These are phyloP conservation scores for Seriola quinqueradiata DNA, from an alignment of 2,113 vertebrate species.

Conservation along the genomic window DNA sequence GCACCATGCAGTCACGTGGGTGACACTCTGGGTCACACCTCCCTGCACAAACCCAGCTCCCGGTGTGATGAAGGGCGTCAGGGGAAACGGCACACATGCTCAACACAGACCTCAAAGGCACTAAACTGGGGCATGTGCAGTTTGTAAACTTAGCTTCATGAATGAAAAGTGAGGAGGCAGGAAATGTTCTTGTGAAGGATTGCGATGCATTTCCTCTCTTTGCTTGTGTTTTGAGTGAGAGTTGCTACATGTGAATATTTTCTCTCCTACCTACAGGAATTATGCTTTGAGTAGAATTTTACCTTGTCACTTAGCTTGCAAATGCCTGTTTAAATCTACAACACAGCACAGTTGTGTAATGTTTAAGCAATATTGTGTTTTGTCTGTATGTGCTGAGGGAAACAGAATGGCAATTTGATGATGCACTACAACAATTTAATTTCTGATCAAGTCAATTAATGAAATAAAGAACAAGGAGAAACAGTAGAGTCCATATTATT, in stretches of 20 bases:
- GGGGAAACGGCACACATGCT: constrained; percentile 64
- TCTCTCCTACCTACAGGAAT: background rate
- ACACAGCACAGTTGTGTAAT: background rate
- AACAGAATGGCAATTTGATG: constrained; percentile 26
- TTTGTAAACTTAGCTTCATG: constrained; percentile 53
- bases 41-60: constrained; percentile 48
- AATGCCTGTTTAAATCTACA: constrained; percentile 34
- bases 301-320: constrained; percentile 12
- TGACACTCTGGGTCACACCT: constrained; percentile 69
- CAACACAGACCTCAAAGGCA: constrained; percentile 64
- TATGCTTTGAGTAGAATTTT: constrained; percentile 9
- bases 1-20: constrained; percentile 54
- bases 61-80: constrained; percentile 66
- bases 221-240: background rate
- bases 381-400: background rate
- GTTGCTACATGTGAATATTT: constrained; percentile 4
- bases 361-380: constrained; percentile 26
- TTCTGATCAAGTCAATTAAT: constrained; percentile 21
- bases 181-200: constrained; percentile 20
- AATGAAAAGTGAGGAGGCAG: constrained; percentile 43
- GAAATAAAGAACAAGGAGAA: constrained; percentile 4
- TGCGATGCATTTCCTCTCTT: constrained; percentile 9
- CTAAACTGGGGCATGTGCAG: constrained; percentile 66
- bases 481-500: background rate
- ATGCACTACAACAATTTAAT: constrained; percentile 15